Evolutionary conservation across 2,888 invertebrate species (phyloP), one percentile per base, ranked within the genome.

Genomic region (Mylabris sibirica): DNA sequence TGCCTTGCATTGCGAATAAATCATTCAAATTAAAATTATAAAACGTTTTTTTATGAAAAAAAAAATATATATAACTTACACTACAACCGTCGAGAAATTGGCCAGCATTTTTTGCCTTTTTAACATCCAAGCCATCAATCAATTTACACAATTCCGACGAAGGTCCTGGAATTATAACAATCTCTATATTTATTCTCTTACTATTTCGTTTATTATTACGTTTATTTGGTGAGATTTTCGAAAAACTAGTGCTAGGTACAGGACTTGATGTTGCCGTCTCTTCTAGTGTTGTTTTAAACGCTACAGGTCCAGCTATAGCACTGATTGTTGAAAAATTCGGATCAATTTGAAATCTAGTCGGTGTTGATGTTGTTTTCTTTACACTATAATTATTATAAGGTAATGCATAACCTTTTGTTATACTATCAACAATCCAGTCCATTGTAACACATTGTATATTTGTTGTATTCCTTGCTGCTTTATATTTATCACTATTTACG

Each of bases 81-180:
- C 92, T 93, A 81, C 95, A 97, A 62, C 96, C 96, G 86, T 97
- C 97, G 66, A 97, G 89, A 81, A 96, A 96, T 69, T 90, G 87
- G 38, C 95, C 96, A 71, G 91, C 92, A 80, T 88, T 89, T 80
- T 92, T 92, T 1, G 91, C 90, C 68, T 88, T 86, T 66, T 88
- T 89, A 73, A 93, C 86, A 76, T 92, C 91, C 57, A 92, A 85
- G 65, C 84, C 82, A 57, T 83, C 81, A 14, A 85, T 72, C 11
- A 83, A 60, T 22, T 78, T 76, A 63, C 77, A 74, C 67, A 77
- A 74, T 38, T 74, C 69, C 11, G 71, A 67, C 62, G 66, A 71
- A 53, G 26, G 6, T 14, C 41, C 70, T 66, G 60, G 49, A 69
- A 60, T 65, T 64, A 35, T 17, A 26, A 68, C 24, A 66, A 41